These are phyloP conservation scores for Ceuthmochares aereus DNA, from an alignment of 2,113 vertebrate species.

Conservation along the genomic window DNA sequence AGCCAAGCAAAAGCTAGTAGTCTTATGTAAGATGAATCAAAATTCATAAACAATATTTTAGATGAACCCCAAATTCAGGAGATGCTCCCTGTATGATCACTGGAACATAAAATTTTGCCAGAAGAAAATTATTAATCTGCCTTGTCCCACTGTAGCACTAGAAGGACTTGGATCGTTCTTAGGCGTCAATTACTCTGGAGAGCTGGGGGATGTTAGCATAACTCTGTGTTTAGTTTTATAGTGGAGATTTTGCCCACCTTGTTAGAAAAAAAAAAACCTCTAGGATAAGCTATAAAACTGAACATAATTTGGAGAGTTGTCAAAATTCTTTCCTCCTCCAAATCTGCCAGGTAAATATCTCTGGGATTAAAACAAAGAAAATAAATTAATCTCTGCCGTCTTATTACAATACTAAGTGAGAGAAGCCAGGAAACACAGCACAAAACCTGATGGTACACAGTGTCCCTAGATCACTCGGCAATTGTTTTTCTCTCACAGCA, in stretches of 20 bases:
- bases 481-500: constrained; percentile 55
- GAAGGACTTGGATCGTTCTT: not conserved
- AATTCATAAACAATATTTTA: not conserved
- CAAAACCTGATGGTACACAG: constrained; percentile 68
- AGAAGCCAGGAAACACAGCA: constrained; percentile 46
- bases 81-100: not conserved
- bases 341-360: constrained; percentile 41
- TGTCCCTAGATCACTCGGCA: constrained; percentile 61
- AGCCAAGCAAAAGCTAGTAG: not conserved
- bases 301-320: not conserved
- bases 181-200: not conserved
- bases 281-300: not conserved
- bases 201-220: not conserved
- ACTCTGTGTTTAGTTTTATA: not conserved
- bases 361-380: constrained; percentile 53
- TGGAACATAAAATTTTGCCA: not conserved
- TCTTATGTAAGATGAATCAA: not conserved
- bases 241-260: not conserved
- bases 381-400: constrained; percentile 22
- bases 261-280: not conserved
- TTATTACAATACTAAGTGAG: constrained; percentile 66
- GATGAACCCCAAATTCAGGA: not conserved
- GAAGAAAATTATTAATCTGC: not conserved
- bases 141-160: not conserved
- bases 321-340: constrained; percentile 12